phyloP scores from a whole-genome alignment of 1,140 invertebrate genomes.

The Holcopasites calliopsidis region DNA sequence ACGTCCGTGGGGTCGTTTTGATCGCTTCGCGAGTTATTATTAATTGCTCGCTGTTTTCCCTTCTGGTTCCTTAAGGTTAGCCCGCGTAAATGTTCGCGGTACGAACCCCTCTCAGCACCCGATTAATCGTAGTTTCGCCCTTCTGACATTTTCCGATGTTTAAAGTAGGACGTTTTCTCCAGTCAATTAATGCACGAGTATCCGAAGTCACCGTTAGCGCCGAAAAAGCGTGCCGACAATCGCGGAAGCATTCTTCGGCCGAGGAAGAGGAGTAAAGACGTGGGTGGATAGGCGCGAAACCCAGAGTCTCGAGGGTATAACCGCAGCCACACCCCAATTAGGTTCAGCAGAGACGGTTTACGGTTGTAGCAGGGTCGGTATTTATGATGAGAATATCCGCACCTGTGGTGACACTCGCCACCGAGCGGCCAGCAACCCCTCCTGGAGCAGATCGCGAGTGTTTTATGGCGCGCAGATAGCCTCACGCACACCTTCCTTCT shows the following conservation, averaged over 20 bases:
- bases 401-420: conserved; percentile 77
- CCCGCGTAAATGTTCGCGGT: too few relatives aligned
- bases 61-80: too few relatives aligned
- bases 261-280: neutral
- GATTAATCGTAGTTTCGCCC: too few relatives aligned
- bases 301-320: conserved; percentile 70
- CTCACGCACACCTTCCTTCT: conserved; percentile 71
- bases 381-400: conserved; percentile 79
- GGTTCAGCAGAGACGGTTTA: conserved; percentile 67
- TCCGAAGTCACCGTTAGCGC: too few relatives aligned
- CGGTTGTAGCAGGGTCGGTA: conserved; percentile 63
- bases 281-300: conserved; percentile 26
- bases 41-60: neutral
- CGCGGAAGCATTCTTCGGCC: too few relatives aligned
- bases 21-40: neutral
- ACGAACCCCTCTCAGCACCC: too few relatives aligned
- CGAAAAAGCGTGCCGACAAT: too few relatives aligned
- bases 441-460: conserved; percentile 57
- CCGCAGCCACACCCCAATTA: conserved; percentile 77
- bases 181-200: too few relatives aligned
- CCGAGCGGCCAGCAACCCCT: conserved; percentile 65
- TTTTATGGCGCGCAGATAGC: conserved; percentile 72
- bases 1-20: conserved; percentile 5
- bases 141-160: too few relatives aligned
- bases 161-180: too few relatives aligned